Base-by-base conservation (phyloP, 2,113 vertebrate genomes). In the Thunnus maccoyii region DNA sequence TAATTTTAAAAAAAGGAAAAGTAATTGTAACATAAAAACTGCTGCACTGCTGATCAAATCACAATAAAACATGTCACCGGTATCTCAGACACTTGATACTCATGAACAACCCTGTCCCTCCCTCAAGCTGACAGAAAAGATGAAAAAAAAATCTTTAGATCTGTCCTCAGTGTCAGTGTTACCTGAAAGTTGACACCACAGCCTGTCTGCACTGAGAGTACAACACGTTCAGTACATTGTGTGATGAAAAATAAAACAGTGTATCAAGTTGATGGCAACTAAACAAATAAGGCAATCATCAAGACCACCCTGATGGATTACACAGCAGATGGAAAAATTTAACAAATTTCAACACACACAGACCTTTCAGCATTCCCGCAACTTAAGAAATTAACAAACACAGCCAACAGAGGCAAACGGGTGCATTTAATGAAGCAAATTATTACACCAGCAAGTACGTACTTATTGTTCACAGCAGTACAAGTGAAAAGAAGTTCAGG, bases 241-340 rank as follows among this genome's bases (percentile, higher is more conserved):
- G 73, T 52, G n/a, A 72, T 65, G 60, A 62, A 60, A 76, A 69
- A 60, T 61, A 69, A 80, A 79, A 72, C 56, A 11, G 2, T 16
- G 44, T 73, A 76, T 80, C 80, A 55, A 47, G 72, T 74, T 66
- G 14, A 74, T 65, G 68, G 48, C 55, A 47, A 7, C 30, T 47
- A 16, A 61, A 62, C 32, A 76, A 54, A 66, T 27, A 30, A 69
- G 54, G 57, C 30, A 76, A 51, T 85, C 69, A 78, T 55, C 8
- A 52, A 50, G 65, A 76, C 68, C 83, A 64, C 57, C 64, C 25
- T 47, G 64, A 55, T 80, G 9, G 47, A 78, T 66, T 20, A 30
- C 5, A 66, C 4, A 27, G 9, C 18, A 44, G 55, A 46, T 58
- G 67, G 46, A 55, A 66, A 78, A 11, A 17, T 30, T 9, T 18